A percentile compares a stretch with the other conserved stretches of the same genome.
Conservation (phyloP, 2,113 vertebrate species). For the Rhadina sibilatrix region DNA sequence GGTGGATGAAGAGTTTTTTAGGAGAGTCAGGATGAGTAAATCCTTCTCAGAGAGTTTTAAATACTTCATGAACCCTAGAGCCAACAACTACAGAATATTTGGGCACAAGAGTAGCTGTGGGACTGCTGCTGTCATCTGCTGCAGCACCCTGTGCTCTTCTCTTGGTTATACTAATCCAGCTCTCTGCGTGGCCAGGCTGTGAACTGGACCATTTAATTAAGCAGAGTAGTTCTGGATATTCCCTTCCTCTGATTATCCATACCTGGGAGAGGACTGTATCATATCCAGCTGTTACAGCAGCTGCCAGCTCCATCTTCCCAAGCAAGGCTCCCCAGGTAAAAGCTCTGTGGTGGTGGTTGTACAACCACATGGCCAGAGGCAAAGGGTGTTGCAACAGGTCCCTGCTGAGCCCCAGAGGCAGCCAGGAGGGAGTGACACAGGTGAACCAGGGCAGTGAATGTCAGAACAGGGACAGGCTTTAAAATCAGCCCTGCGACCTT, state of each 20-base stretch:
- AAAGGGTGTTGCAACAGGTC: not conserved
- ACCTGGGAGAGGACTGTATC: no score
- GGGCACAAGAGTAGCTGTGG: not conserved
- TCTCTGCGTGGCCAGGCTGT: not conserved
- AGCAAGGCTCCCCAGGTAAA: not conserved
- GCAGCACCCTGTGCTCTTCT: not conserved
- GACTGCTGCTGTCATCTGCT: not conserved
- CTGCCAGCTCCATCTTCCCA: not conserved
- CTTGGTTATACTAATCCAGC: not conserved
- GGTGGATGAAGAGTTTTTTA: not conserved
- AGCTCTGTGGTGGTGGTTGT: not conserved
- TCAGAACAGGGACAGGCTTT: not conserved
- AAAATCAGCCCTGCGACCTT: not conserved
- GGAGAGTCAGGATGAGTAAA: no score
- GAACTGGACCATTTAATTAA: no score
- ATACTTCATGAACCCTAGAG: rapidly evolving
- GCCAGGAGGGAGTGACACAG: not conserved
- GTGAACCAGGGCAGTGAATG: not conserved
- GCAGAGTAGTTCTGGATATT: no score
- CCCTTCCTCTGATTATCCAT: no score
- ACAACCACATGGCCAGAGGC: not conserved
- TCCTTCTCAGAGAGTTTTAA: not conserved
- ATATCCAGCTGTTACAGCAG: rapidly evolving
- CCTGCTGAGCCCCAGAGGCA: not conserved
- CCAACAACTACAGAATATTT: not conserved